These are phyloP conservation scores for Nautilus pompilius DNA, from an alignment of 1,140 invertebrate genomes.

Conservation along the genomic window DNA sequence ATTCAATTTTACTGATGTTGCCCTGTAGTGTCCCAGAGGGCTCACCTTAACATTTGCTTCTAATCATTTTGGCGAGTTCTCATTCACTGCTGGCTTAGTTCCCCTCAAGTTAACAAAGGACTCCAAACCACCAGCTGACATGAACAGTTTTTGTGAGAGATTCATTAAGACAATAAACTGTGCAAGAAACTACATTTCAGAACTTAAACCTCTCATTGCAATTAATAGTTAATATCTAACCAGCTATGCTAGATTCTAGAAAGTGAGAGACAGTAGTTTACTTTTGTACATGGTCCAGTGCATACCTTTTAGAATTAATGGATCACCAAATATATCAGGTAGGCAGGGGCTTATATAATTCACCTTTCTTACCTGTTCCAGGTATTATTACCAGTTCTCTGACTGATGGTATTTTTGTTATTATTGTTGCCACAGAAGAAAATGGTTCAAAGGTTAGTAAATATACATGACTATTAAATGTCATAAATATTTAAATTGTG, in stretches of 20 bases:
- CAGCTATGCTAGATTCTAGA: neutral
- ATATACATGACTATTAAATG: too few species aligned
- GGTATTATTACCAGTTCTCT: conserved; percentile 27
- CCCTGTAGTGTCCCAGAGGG: neutral
- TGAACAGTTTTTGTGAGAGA: too few species aligned
- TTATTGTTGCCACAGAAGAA: conserved; percentile 19
- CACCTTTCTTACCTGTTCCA: conserved; percentile 5
- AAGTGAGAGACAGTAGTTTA: neutral
- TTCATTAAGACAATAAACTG: too few species aligned
- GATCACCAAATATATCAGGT: neutral
- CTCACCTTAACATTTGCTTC: neutral
- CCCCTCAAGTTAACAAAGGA: too few species aligned
- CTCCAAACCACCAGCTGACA: too few species aligned
- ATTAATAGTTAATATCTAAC: neutral
- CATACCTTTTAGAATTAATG: neutral
- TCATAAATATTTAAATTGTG: too few species aligned
- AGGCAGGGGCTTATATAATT: neutral
- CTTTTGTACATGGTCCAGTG: neutral
- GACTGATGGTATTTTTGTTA: conserved; percentile 32
- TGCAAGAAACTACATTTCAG: too few species aligned
- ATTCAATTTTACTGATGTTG: neutral
- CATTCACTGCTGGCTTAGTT: neutral
- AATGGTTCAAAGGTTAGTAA: conserved; percentile 29
- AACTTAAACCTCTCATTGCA: neutral
- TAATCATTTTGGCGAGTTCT: neutral